Evolutionary conservation across 2,888 invertebrate genomes (phyloP).

Genomic region (Scaeva pyrastri): DNA sequence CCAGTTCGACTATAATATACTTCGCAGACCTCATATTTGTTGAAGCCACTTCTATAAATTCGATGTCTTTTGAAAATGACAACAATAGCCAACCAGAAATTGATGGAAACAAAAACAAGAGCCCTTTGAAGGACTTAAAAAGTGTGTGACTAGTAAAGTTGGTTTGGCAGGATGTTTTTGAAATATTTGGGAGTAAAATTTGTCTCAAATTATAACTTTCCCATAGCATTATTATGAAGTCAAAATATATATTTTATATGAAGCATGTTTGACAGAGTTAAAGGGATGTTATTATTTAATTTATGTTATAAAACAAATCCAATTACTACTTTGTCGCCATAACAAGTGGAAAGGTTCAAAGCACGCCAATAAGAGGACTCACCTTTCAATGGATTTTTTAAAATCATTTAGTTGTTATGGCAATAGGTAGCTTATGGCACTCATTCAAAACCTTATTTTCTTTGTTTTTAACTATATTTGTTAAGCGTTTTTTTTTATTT

Average conservation of each 20-base stretch:
- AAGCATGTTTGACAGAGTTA: not conserved
- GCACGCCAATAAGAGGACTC: not conserved
- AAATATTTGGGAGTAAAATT: not conserved
- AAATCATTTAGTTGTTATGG: slow-evolving; percentile 1
- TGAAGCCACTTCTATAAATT: not conserved
- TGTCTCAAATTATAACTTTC: not conserved
- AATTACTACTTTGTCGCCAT: not conserved
- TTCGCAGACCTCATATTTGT: slow-evolving; percentile 5
- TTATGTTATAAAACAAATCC: not conserved
- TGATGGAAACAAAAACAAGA: not conserved
- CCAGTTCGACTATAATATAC: not conserved
- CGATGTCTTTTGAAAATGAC: not conserved
- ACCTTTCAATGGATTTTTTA: not conserved
- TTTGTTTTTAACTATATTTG: not conserved
- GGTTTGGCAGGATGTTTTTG: not conserved
- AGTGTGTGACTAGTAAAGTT: slow-evolving; percentile 1
- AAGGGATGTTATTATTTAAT: not conserved
- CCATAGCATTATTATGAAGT: not conserved
- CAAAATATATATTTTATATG: not conserved
- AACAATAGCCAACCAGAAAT: not conserved
- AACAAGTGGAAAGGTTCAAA: not conserved
- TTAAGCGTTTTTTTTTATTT: not conserved
- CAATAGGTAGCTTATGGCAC: not conserved
- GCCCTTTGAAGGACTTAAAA: not conserved
- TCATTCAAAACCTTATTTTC: not conserved